Base-by-base conservation (phyloP, 2,113 vertebrate genomes). In the Vidua macroura region DNA sequence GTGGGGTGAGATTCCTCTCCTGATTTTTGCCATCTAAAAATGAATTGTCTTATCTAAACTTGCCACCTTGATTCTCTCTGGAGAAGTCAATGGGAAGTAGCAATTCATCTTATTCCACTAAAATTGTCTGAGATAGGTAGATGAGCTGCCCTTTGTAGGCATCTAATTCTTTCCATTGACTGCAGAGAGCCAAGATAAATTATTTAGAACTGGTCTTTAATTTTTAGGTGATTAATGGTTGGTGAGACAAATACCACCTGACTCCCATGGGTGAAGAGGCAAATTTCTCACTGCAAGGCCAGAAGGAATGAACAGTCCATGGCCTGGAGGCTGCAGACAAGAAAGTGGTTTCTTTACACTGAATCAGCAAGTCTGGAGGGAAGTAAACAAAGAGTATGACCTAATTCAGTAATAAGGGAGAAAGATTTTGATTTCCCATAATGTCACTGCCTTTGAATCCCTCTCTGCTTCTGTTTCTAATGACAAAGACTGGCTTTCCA, bases 41-140 rank as follows among this genome's bases (percentile, higher is more conserved):
- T 56, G 62, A 94, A 83, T 63, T 31, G 35, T 72, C 76, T 96
- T 96, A 95, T 94, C 88, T 95, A 88, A 92, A 81, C 83, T 94
- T 90, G 95, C 94, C 95, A 75, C 94, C 68, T 86, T 5, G 8
- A 48, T 86, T 88, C 52, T 90, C 30, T 90, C 52, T 86, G 24
- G 58, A 79, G 63, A 90, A 92, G 53, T 90, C 62, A 83, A 30
- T 62, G 41, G 56, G 95, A 93, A 96, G 52, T 49, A 39, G 68
- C 49, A 86, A 96, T 96, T 92, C 48, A 92, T 96, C 95, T 95
- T 95, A 63, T 48, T 95, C 68, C 64, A 63, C 52, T n/a, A 2
- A 60, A 83, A 83, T 60, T 92, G 76, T 72, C 56, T 78, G 75
- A 72, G 83, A 88, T 86, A 74, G 43, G 64, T 44, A 63, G 83